phyloP scores from a whole-genome alignment of 2,797 vertebrate species.

The Muscicapa comitata region DNA sequence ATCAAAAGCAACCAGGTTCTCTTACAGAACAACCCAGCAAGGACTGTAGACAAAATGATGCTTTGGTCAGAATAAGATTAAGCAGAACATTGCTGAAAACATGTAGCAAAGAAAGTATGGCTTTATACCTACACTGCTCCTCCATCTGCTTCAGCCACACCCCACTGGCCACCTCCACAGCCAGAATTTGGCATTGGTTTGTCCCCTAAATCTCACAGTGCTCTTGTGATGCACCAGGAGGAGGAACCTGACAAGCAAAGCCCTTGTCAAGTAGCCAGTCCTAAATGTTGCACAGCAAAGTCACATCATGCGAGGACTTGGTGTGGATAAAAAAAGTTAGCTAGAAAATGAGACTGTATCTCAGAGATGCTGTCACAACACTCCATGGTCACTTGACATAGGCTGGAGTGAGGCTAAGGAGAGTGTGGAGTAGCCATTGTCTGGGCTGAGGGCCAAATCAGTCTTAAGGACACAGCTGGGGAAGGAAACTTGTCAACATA shows the following conservation, averaged over 20 bases:
- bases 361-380: background rate
- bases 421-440: background rate
- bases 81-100: background rate
- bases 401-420: background rate
- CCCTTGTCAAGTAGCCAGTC: background rate
- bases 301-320: fast-evolving
- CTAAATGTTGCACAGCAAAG: background rate
- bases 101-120: fast-evolving
- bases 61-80: background rate
- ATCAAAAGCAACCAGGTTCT: background rate
- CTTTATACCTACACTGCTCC: background rate
- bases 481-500: background rate
- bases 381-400: background rate
- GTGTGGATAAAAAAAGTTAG: background rate
- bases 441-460: background rate
- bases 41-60: background rate
- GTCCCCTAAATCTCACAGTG: background rate
- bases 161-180: background rate
- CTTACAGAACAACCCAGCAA: background rate
- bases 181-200: background rate
- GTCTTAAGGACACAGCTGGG: background rate
- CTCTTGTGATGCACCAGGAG: background rate
- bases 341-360: background rate
- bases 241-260: background rate
- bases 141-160: background rate